Evolutionary conservation across 2,888 invertebrate genomes (phyloP).

Genomic region (Octodonta nipae): DNA sequence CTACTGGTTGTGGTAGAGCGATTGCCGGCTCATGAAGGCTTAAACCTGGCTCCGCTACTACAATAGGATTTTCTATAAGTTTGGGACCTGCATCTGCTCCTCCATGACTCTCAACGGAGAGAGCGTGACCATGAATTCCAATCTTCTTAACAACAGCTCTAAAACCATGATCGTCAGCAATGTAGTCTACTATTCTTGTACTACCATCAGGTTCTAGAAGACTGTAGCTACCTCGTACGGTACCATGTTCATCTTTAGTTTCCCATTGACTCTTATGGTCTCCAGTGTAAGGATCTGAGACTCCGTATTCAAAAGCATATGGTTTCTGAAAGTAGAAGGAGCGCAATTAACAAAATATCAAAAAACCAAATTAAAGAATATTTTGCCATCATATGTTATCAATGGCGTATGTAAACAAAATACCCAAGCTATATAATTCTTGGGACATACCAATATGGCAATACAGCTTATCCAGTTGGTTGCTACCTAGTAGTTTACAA

Average conservation of each 20-base stretch:
- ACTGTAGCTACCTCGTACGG: conserved; percentile 30
- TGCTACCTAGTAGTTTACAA: no score
- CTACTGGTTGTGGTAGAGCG: conserved; percentile 7
- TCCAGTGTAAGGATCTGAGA: conserved; percentile 30
- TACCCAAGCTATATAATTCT: no score
- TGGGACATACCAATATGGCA: no score
- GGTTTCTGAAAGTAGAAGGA: conserved; percentile 25
- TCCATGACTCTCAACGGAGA: conserved; percentile 16
- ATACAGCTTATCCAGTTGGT: no score
- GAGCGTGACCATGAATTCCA: conserved; percentile 20
- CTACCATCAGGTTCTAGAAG: conserved; percentile 30
- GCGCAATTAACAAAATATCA: no score
- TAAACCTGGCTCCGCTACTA: conserved; percentile 9
- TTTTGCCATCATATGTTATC: no score
- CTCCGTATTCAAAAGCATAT: conserved; percentile 30
- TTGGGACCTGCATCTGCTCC: conserved; percentile 6
- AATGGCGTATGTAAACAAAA: no score
- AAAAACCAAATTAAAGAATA: no score
- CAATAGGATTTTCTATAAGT: conserved; percentile 4
- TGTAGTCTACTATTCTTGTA: conserved; percentile 31
- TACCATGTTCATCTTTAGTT: conserved; percentile 26
- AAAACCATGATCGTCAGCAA: conserved; percentile 29
- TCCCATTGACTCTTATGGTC: conserved; percentile 33
- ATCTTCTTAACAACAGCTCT: conserved; percentile 30
- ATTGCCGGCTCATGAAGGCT: conserved; percentile 7